These are phyloP conservation scores for Nicator chloris DNA, from an alignment of 2,113 vertebrate genomes.

Conservation along the genomic window DNA sequence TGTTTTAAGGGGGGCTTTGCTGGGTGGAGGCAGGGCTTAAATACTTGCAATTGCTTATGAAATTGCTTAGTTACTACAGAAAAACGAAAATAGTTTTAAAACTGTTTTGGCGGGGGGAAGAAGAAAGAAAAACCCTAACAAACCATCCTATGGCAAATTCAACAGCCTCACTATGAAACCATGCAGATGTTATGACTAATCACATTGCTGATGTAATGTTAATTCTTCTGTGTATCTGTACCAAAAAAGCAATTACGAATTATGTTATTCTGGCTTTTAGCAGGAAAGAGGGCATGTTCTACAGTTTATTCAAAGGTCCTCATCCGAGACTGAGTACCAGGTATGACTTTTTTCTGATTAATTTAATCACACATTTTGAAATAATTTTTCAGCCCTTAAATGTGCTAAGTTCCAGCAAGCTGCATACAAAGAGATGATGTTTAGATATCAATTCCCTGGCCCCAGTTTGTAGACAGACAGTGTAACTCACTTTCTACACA, in stretches of 20 bases:
- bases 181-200: background rate
- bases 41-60: background rate
- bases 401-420: background rate
- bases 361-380: background rate
- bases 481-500: background rate
- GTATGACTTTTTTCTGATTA: background rate
- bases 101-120: accelerated
- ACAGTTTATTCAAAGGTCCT: conserved; percentile 27
- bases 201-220: background rate
- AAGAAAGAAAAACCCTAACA: background rate
- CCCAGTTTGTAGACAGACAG: background rate
- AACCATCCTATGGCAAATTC: background rate
- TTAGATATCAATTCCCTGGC: background rate
- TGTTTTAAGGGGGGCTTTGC: background rate
- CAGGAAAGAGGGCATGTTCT: background rate
- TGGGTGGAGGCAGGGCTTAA: background rate
- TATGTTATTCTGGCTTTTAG: background rate
- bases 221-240: background rate
- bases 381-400: background rate
- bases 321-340: background rate
- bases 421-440: background rate
- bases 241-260: background rate
- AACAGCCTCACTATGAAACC: background rate
- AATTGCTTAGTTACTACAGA: background rate
- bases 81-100: background rate